Percentiles rank a stretch among this genome's conserved stretches.
Evolutionary conservation across 2,113 vertebrate genomes (phyloP).

Genomic region (Epinephelus lanceolatus): DNA sequence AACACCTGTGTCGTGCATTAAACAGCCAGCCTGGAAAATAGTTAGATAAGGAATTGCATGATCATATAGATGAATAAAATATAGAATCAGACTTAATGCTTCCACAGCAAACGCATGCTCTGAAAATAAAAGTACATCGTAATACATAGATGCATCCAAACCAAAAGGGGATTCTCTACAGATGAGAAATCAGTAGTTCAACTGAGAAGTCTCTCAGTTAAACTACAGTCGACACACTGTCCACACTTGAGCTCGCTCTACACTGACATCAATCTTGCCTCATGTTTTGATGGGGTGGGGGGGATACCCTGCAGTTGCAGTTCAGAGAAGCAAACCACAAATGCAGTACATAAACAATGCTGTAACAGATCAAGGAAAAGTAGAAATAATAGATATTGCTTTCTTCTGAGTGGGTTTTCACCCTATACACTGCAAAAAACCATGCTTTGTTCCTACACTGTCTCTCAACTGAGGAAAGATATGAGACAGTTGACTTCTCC

Average conservation of each 20-base stretch:
- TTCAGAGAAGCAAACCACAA: not conserved
- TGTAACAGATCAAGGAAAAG: conserved; percentile 3
- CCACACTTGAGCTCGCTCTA: not conserved
- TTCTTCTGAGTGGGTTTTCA: conserved; percentile 28
- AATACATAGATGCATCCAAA: not conserved
- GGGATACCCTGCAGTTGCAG: not conserved
- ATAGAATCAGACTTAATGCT: not conserved
- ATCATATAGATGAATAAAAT: not conserved
- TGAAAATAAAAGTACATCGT: not conserved
- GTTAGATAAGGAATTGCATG: not conserved
- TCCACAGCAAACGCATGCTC: not conserved
- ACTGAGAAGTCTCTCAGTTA: not conserved
- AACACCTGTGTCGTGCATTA: not conserved
- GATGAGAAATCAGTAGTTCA: not conserved
- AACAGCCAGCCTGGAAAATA: not conserved
- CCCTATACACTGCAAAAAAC: not conserved
- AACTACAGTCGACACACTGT: not conserved
- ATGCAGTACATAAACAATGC: not conserved
- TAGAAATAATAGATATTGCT: conserved; percentile 9
- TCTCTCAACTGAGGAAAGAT: not conserved
- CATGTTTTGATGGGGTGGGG: not conserved
- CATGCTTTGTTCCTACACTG: conserved; percentile 12
- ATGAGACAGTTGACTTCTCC: not conserved
- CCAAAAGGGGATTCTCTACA: not conserved
- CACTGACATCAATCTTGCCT: conserved; percentile 16